Evolutionary conservation across 2,797 vertebrate genomes (phyloP).

Genomic region (Hydrophis major): DNA sequence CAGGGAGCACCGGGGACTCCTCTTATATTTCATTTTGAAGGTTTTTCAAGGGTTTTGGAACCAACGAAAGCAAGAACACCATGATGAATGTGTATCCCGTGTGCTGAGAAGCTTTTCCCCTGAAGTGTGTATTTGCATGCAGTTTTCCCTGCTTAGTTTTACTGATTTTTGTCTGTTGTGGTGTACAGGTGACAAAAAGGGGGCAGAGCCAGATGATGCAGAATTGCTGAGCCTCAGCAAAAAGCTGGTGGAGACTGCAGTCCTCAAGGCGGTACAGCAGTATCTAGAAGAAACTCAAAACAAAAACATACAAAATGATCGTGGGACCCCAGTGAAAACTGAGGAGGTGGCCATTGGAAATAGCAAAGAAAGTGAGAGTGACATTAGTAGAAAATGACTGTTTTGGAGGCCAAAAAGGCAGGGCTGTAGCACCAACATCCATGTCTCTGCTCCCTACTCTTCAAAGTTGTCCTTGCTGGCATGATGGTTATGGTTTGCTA

Average conservation of each 20-base stretch:
- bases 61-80: neutral
- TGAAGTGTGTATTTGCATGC: constrained; percentile 11
- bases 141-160: constrained; percentile 59
- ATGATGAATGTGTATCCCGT: neutral
- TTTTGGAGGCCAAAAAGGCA: constrained; percentile 26
- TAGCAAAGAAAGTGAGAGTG: constrained; percentile 64
- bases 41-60: neutral
- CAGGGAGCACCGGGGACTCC: neutral
- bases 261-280: constrained; percentile 92
- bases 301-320: constrained; percentile 73
- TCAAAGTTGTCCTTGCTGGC: constrained; percentile 51
- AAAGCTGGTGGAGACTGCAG: constrained; percentile 92
- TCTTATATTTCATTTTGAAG: neutral
- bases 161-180: constrained; percentile 76
- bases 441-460: constrained; percentile 46
- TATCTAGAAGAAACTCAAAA: constrained; percentile 93
- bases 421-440: constrained; percentile 33
- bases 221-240: constrained; percentile 93
- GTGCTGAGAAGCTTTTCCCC: neutral
- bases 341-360: constrained; percentile 58
- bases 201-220: constrained; percentile 88
- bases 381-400: constrained; percentile 72
- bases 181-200: constrained; percentile 85
- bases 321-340: constrained; percentile 67
- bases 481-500: constrained; percentile 53